Base-by-base conservation (phyloP, 2,797 vertebrate genomes). In the Pitangus sulphuratus region DNA sequence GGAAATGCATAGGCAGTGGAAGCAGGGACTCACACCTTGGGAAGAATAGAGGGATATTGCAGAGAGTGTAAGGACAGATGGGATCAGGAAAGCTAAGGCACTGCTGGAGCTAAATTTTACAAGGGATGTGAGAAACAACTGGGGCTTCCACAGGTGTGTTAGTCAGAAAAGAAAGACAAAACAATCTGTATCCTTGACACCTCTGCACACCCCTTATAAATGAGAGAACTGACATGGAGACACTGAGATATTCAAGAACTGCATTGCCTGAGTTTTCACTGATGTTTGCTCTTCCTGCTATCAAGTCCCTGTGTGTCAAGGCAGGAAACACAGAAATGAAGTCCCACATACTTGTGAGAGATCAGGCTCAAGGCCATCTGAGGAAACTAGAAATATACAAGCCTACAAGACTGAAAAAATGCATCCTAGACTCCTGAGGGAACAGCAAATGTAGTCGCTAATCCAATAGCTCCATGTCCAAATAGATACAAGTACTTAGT, bases 301-400 rank as follows among this genome's bases (percentile, higher is more conserved):
- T 58, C 9, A 13, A 42, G 10, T 48, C 31, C 8, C 31, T 53
- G 35, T 9, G 33, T 44, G 20, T 70, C 45, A 76, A 70, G 75
- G 11, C 24, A 80, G 20, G 12, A 56, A 31, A 24, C 8, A 31
- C 22, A 25, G n/a, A 9, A 50, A 33, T 48, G 50, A 65, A 65
- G 40, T 33, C 0, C 0, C n/a, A 53, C 33, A 5, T 48, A 12
- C 15, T 22, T 50, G 6, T 47, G 39, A 40, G 12, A 76, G 21
- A 25, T 71, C 9, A 50, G 9, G n/a, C 25, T 86, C 18, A 50
- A 71, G 30, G 60, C 62, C 6, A 3, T 35, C 12, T 61, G 16
- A 53, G 37, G 31, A 74, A 62, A 15, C 12, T 47, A 24, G 62
- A 77, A 24, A 25, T 31, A n/a, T 5, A 40, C 24, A 56, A 40